Evolutionary conservation across 2,113 vertebrate species (phyloP).

Genomic region (Hippoglossus stenolepis): DNA sequence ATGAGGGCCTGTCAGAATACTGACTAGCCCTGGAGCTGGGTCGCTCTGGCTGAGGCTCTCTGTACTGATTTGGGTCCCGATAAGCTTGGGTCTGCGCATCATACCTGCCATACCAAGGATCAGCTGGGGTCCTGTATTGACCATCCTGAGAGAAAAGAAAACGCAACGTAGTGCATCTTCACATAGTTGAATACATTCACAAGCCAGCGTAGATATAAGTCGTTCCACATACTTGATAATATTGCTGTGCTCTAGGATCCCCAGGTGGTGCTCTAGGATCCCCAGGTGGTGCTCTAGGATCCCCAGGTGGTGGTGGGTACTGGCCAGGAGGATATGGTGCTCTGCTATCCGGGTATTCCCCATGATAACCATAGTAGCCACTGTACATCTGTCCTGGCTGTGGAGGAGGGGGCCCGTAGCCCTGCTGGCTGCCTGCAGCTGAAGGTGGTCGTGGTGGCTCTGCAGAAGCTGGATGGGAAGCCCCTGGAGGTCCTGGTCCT

Average conservation of each 20-base stretch:
- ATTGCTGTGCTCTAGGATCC: slow-evolving; percentile 88
- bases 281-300: slow-evolving; percentile 82
- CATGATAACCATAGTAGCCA: slow-evolving; percentile 83
- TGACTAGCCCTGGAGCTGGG: slow-evolving; percentile 93
- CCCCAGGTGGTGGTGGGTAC: slow-evolving; percentile 81
- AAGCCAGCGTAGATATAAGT: background rate
- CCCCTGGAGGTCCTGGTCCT: slow-evolving; percentile 50
- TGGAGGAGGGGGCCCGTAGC: slow-evolving; percentile 76
- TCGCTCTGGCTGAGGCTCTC: slow-evolving; percentile 86
- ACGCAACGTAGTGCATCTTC: background rate
- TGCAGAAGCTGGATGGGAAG: slow-evolving; percentile 62
- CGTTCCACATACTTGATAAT: slow-evolving; percentile 86
- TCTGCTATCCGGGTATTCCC: slow-evolving; percentile 83
- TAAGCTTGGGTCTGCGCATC: slow-evolving; percentile 78
- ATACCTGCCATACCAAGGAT: slow-evolving; percentile 86
- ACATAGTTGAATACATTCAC: background rate
- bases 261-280: slow-evolving; percentile 73
- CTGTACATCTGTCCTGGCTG: slow-evolving; percentile 69
- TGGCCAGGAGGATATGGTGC: slow-evolving; percentile 78
- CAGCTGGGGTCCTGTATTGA: slow-evolving; percentile 81
- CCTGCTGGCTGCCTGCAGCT: slow-evolving; percentile 81
- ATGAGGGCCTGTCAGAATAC: slow-evolving; percentile 90
- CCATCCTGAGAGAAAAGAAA: slow-evolving; percentile 78
- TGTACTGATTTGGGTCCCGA: slow-evolving; percentile 79
- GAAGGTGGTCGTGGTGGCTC: slow-evolving; percentile 84